These are phyloP conservation scores for Agrenia bidenticulata DNA, from an alignment of 2,888 invertebrate species.

Conservation along the genomic window DNA sequence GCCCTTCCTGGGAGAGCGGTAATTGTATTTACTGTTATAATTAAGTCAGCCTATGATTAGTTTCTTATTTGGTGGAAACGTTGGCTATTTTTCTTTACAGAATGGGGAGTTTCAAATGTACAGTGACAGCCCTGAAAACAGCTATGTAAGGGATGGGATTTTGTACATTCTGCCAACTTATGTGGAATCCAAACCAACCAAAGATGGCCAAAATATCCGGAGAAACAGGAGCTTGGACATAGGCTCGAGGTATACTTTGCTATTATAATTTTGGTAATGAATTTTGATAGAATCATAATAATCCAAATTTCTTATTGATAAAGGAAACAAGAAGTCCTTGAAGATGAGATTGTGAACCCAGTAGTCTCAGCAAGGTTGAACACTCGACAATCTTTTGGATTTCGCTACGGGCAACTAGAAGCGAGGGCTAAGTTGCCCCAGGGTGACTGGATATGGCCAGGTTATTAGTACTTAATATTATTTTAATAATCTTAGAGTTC, in stretches of 20 bases:
- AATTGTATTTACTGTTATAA: background rate
- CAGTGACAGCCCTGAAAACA: conserved; percentile 28
- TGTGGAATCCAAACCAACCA: background rate
- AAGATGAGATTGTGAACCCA: conserved; percentile 15
- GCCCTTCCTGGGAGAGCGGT: conserved; percentile 28
- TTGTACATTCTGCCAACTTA: conserved; percentile 33
- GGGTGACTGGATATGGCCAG: conserved; percentile 42
- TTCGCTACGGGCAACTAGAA: conserved; percentile 37
- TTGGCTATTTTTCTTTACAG: conserved; percentile 15
- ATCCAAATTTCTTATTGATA: background rate
- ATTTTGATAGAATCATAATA: background rate
- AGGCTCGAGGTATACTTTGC: background rate
- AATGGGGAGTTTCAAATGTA: conserved; percentile 42
- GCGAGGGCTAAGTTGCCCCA: conserved; percentile 30
- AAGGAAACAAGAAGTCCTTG: conserved; percentile 17
- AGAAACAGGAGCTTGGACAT: background rate
- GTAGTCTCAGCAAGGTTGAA: conserved; percentile 38
- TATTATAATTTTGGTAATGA: background rate
- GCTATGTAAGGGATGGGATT: conserved; percentile 30
- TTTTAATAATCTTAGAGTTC: background rate
- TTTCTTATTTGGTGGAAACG: background rate
- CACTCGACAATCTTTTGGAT: conserved; percentile 33
- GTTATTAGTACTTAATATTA: conserved; percentile 9
- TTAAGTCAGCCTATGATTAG: background rate
- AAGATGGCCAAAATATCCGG: background rate